Base-by-base conservation (phyloP, 2,888 invertebrate genomes). In the Eupithecia inturbata region DNA sequence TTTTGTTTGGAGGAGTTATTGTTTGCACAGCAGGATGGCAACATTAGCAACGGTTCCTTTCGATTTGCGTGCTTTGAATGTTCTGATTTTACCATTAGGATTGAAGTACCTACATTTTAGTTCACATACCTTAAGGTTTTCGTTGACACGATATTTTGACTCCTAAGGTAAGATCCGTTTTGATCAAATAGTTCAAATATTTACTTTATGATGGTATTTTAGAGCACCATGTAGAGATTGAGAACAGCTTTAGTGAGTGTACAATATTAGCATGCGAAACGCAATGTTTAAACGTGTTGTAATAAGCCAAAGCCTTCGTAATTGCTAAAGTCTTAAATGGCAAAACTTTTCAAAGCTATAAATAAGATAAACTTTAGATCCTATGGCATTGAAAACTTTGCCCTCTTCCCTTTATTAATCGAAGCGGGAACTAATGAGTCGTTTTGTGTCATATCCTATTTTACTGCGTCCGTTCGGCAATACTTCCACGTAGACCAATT, bases 361-460 rank as follows among this genome's bases (percentile, higher is more conserved):
- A 36, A 14, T 57, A 26, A 57, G 57, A 57, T 57, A 53, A 66
- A 39, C 64, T 66, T 19, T 39, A 39, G 14, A 22, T 22, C 22
- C 22, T 22, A 39, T 22, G 39, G 16, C 66, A 39, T 66, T 39
- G 66, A 66, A 41, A 66, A 66, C 66, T 66, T 39, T 39, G 9
- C 36, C 39, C 26, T 66, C 62, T 62, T 33, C 66, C 63, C n/a
- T 36, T 66, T 41, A 39, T 79, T 81, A 80, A 81, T 84, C 84
- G 83, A 81, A 71, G 83, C 67, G 74, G 82, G 82, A 84, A 36
- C 66, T 77, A 80, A 87, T 86, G 86, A 86, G 81, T 86, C 85
- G 77, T 80, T 88, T 87, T 91, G 85, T 91, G 92, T 92, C 92
- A 93, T 91, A 91, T 93, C 92, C 92, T 91, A 92, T 90, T 92